Evolutionary conservation across 2,888 invertebrate genomes (phyloP).

Genomic region (Venusia cambrica): DNA sequence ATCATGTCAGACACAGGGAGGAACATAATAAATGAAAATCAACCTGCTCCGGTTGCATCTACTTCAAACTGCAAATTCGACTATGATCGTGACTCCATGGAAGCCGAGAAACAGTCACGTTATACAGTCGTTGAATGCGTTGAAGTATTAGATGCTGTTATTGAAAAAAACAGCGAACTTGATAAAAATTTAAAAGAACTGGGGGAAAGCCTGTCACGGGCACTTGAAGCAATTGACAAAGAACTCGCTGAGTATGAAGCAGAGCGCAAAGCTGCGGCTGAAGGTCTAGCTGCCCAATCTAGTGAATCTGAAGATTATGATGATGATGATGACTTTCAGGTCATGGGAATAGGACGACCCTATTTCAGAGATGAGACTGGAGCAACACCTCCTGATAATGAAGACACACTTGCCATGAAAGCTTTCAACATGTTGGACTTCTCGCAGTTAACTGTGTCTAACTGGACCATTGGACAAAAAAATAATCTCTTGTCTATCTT

Average conservation of each 20-base stretch:
- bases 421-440: constrained; percentile 66
- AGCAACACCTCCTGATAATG: constrained; percentile 80
- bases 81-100: too few relatives aligned
- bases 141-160: constrained; percentile 4
- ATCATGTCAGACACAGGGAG: too few relatives aligned
- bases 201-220: not conserved
- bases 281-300: too few relatives aligned
- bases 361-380: constrained; percentile 84
- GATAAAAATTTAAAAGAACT: constrained; percentile 6
- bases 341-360: constrained; percentile 65
- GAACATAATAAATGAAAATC: too few relatives aligned
- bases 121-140: not conserved
- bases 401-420: constrained; percentile 73
- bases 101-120: constrained; percentile 8
- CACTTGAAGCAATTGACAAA: too few relatives aligned
- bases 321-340: not conserved
- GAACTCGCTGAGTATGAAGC: not conserved
- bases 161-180: constrained; percentile 1
- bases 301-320: too few relatives aligned
- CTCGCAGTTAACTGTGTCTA: constrained; percentile 62
- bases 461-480: constrained; percentile 83
- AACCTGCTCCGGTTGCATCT: too few relatives aligned
- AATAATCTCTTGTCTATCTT: constrained; percentile 72
- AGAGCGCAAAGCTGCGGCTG: not conserved
- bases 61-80: too few relatives aligned